Evolutionary conservation across 2,888 invertebrate genomes (phyloP), one percentile per base, ranked within the genome.

Genomic region (Rhagium mordax): DNA sequence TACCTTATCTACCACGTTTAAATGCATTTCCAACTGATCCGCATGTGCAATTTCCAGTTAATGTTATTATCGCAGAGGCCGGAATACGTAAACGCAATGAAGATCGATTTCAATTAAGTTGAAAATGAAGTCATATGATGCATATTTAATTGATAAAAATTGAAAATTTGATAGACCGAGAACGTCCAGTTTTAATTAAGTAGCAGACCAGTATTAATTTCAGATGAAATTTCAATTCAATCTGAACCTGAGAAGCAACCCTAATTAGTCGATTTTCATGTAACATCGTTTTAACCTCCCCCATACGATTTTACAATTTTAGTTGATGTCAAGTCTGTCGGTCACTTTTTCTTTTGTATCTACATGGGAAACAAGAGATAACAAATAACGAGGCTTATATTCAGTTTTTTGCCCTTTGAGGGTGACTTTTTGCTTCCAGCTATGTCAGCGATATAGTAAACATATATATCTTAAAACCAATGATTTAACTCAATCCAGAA

Each of bases 201-300:
- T 74, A 66, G 69, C 74, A 71, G 71, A 71, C 74, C 74, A 72
- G 65, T 69, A 72, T 74, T 72, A 74, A 74, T 74, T 74, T 64
- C 53, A 57, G 64, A 55, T 29, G 41, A 68, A 66, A 67, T 70
- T 70, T 70, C 67, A 65, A 29, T 62, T 53, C 51, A 53, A 53
- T 53, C 27, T 29, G 41, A 53, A 65, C 33, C 53, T 65, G 67
- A 64, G 62, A 70, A 67, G 51, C 49, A 49, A 57, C 62, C 53
- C 70, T 71, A 74, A 74, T 74, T 65, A 65, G 53, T 65, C 65
- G 27, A 18, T 48, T 49, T 51, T 64, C 64, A 16, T 24, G 51
- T 29, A 21, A 48, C 24, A 16, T 64, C 49, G 27, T 51, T 51
- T 64, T 29, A 27, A 53, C 13, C 49, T 53, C 33, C 65, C 65